Evolutionary conservation across 2,113 vertebrate genomes (phyloP).

Genomic region (Ellobius talpinus): DNA sequence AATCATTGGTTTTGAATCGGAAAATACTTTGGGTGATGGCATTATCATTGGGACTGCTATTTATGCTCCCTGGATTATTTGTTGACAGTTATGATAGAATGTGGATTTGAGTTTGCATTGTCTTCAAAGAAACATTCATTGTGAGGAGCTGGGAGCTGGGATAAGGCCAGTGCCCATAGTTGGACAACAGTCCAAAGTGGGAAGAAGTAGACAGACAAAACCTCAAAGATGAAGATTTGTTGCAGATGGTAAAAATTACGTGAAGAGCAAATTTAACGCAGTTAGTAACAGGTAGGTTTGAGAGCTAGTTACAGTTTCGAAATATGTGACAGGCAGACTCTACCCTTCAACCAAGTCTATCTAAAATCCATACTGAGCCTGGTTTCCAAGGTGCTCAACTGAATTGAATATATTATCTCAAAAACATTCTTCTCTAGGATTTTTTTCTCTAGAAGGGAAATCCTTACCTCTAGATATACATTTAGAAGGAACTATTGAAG

Average conservation of each 20-base stretch:
- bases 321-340: slow-evolving; percentile 23
- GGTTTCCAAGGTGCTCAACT: not conserved
- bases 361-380: not conserved
- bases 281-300: not conserved
- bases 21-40: not conserved
- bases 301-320: slow-evolving; percentile 57
- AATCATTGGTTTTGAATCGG: not conserved
- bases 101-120: slow-evolving; percentile 31
- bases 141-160: not conserved
- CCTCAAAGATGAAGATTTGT: slow-evolving; percentile 32
- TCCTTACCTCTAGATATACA: not conserved
- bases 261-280: slow-evolving; percentile 30
- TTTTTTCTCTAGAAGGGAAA: not conserved
- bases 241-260: slow-evolving; percentile 9
- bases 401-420: not conserved
- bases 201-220: slow-evolving; percentile 21
- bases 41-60: slow-evolving; percentile 38
- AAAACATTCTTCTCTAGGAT: not conserved
- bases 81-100: slow-evolving; percentile 18
- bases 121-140: slow-evolving; percentile 61
- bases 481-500: slow-evolving; percentile 25
- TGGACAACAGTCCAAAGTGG: not conserved
- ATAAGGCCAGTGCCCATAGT: not conserved
- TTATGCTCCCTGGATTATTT: slow-evolving; percentile 27
- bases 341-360: not conserved